A percentile compares a stretch with the other conserved stretches of the same genome.
Evolutionary conservation across 2,113 vertebrate species (phyloP).

Genomic region (Chrysochloris asiatica): DNA sequence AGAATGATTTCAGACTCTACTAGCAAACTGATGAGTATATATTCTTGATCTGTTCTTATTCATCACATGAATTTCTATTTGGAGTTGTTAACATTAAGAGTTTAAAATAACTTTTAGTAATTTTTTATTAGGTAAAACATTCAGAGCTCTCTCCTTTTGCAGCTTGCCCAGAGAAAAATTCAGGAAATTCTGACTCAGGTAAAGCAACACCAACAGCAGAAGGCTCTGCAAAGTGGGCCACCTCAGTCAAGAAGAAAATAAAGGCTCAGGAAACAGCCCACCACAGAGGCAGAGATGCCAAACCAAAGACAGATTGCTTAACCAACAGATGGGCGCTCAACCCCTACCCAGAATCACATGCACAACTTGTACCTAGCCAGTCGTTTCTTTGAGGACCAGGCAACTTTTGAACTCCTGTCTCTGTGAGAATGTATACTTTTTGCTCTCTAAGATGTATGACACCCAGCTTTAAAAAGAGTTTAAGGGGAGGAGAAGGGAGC

Average conservation of each 20-base stretch:
- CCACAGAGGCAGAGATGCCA: constrained; percentile 90
- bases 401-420: constrained; percentile 90
- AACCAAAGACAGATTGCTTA: constrained; percentile 91
- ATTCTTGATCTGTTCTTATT: not conserved
- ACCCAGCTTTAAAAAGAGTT: constrained; percentile 89
- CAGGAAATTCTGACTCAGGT: constrained; percentile 99
- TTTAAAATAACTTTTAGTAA: not conserved
- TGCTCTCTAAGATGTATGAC: constrained; percentile 92
- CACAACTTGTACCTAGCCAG: constrained; percentile 88
- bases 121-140: not conserved
- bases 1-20: not conserved
- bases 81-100: not conserved
- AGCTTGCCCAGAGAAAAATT: constrained; percentile 99
- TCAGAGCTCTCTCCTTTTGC: constrained; percentile 60
- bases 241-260: constrained; percentile 94
- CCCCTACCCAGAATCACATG: constrained; percentile 85
- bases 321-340: constrained; percentile 84
- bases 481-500: constrained; percentile 61
- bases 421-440: constrained; percentile 94
- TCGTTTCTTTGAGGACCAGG: constrained; percentile 90
- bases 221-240: constrained; percentile 89
- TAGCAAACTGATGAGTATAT: not conserved
- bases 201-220: constrained; percentile 96
- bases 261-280: constrained; percentile 87
- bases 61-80: not conserved